Base-by-base conservation (phyloP, 2,113 vertebrate species). In the Myotis yumanensis region DNA sequence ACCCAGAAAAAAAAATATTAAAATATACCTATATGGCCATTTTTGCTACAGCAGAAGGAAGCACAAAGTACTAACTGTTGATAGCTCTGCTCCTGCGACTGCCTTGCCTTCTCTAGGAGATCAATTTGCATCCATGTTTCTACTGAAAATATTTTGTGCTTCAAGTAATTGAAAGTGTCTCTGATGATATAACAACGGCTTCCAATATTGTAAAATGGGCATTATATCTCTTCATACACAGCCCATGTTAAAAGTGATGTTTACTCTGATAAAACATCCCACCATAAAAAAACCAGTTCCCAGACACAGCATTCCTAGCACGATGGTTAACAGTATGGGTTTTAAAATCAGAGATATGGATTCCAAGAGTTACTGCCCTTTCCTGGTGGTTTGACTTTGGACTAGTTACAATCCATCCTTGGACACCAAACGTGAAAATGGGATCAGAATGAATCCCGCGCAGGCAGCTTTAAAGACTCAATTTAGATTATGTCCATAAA, bases 121-220 rank as follows among this genome's bases (percentile, higher is more conserved):
- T 35, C 52, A 59, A 15, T 82, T 52, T 82, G 64, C 23, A 91
- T 25, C 37, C n/a, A 86, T 3, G 4, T 62, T 54, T 71, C 46
- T 73, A 79, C 25, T 51, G 52, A 77, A 90, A 69, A 86, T 25
- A 90, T 20, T 54, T 28, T 57, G 12, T 85, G 68, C 11, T 62
- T 72, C 81, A 90, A 89, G 75, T 80, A 80, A 93, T 12, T 82
- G 46, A 69, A 94, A 93, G 59, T 46, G 28, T 66, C 59, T 46
- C 20, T 82, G 66, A 28, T 69, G 35, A 90, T 52, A 43, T 4
- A 54, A 46, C n/a, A 52, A 18, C 14, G 9, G 51, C 23, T 23
- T 20, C 25, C 14, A 43, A 32, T 46, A 64, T 69, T 30, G 64
- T 52, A 48, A 77, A 73, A 35, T 25, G 18, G 25, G 15, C 40